Evolutionary conservation across 2,888 invertebrate genomes (phyloP), one percentile per base, ranked within the genome.

Genomic region (Trichopria drosophilae): DNA sequence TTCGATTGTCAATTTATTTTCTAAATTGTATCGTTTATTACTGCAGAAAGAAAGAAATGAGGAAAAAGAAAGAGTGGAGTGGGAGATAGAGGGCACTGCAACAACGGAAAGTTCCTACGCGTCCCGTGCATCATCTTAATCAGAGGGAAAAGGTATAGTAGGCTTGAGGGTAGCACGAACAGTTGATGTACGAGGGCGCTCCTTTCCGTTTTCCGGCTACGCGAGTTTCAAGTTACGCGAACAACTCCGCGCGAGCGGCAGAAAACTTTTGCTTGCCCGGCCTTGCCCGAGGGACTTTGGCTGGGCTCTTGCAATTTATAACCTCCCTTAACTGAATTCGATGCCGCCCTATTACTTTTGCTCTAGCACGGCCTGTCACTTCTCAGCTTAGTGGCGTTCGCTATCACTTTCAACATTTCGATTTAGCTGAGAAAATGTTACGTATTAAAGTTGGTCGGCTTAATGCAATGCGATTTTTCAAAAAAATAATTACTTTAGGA

Each of bases 191-290:
- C 61, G 70, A 66, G 62, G 61, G 63, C 55, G 60, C 61, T 63
- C 62, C 65, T 67, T 69, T 66, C 64, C 66, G 65, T 66, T 67
- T 66, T 64, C 66, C 64, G 61, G 67, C 64, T 63, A 63, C 64
- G 61, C 63, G 66, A 70, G 68, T 69, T 71, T 67, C 69, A 61
- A 69, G 68, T 71, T 71, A 68, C 68, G 62, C 62, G 65, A 62
- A 63, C 60, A 60, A 65, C 24, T 39, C 34, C 24, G 32, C 28
- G 20, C 19, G 34, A 41, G 44, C 60, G 61, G 67, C 64, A 63
- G 67, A 66, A 71, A 71, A 71, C 61, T 71, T 71, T 71, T 54
- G 56, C 57, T 57, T 59, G 57, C 54, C 61, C 60, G 60, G 62
- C 54, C 60, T 61, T 57, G 57, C 65, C 63, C 61, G 57, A 59